Percentiles rank a stretch among this genome's conserved stretches.
Evolutionary conservation across 2,888 invertebrate genomes (phyloP).

Genomic region (Ditula angustiorana): DNA sequence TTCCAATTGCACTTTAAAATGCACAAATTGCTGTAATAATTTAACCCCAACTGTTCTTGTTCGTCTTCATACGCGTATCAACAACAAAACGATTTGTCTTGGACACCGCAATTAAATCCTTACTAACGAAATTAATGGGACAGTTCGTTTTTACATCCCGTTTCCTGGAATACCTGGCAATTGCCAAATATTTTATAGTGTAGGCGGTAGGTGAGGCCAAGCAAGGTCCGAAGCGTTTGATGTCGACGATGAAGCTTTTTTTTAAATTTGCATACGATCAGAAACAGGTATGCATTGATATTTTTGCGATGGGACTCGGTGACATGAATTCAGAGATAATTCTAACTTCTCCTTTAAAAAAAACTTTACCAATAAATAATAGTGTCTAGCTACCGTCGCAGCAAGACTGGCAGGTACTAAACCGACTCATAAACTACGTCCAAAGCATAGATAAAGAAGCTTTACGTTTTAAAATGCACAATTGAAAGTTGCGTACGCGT

Average conservation of each 20-base stretch:
- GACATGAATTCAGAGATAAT: too few relatives aligned
- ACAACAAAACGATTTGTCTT: slow-evolving; percentile 57
- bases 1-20: slow-evolving; percentile 49
- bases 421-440: neutral
- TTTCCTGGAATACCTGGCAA: neutral
- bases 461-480: slow-evolving; percentile 37
- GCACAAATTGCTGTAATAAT: slow-evolving; percentile 65
- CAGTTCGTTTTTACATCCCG: neutral
- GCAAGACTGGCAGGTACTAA: neutral
- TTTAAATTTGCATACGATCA: too few relatives aligned
- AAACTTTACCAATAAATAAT: too few relatives aligned
- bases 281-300: too few relatives aligned
- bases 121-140: neutral
- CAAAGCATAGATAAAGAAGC: slow-evolving; percentile 19
- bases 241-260: too few relatives aligned
- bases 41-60: slow-evolving; percentile 54
- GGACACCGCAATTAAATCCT: slow-evolving; percentile 44
- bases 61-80: slow-evolving; percentile 45
- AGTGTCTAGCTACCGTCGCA: too few relatives aligned
- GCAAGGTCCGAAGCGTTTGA: too few relatives aligned
- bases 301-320: too few relatives aligned
- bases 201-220: too few relatives aligned
- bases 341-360: too few relatives aligned
- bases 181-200: too few relatives aligned
- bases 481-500: slow-evolving; percentile 31